A percentile compares a stretch with the other conserved stretches of the same genome.
phyloP scores from a whole-genome alignment of 2,113 vertebrate genomes.

The Empidonax alnorum region DNA sequence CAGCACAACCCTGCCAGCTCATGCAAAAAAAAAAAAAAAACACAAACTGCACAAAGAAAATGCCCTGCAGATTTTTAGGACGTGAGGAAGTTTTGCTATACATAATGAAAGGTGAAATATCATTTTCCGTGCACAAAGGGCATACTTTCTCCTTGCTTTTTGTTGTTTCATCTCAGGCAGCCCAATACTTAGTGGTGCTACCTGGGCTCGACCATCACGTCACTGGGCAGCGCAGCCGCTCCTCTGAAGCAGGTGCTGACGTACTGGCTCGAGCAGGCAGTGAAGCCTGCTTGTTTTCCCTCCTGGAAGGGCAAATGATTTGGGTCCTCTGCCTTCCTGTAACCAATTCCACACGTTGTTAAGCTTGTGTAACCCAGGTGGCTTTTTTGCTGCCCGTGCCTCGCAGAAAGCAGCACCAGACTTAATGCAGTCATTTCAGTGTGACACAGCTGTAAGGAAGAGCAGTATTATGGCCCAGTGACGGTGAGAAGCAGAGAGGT shows the following conservation, averaged over 20 bases:
- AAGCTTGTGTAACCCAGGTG: not conserved
- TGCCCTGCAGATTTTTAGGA: slow-evolving; percentile 19
- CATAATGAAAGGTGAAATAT: slow-evolving; percentile 7
- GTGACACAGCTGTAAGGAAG: not conserved
- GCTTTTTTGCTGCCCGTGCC: not conserved
- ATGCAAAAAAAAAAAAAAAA: not conserved
- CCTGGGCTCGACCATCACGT: rapidly evolving
- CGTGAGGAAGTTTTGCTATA: not conserved
- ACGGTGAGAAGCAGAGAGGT: not conserved
- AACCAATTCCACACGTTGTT: not conserved
- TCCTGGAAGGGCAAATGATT: not conserved
- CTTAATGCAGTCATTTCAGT: not conserved
- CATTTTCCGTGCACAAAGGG: not conserved
- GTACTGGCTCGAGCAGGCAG: not conserved
- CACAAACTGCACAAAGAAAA: not conserved
- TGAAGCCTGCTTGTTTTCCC: not conserved
- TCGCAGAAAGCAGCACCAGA: not conserved
- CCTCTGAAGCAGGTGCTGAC: rapidly evolving
- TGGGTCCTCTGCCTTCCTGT: not conserved
- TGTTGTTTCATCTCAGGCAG: not conserved
- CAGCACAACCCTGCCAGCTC: not conserved
- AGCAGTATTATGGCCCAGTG: not conserved
- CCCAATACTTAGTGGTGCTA: not conserved
- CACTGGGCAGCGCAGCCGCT: rapidly evolving
- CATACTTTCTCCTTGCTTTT: not conserved